Base-by-base conservation (phyloP, 2,888 invertebrate species). In the Odontomyia ornata region DNA sequence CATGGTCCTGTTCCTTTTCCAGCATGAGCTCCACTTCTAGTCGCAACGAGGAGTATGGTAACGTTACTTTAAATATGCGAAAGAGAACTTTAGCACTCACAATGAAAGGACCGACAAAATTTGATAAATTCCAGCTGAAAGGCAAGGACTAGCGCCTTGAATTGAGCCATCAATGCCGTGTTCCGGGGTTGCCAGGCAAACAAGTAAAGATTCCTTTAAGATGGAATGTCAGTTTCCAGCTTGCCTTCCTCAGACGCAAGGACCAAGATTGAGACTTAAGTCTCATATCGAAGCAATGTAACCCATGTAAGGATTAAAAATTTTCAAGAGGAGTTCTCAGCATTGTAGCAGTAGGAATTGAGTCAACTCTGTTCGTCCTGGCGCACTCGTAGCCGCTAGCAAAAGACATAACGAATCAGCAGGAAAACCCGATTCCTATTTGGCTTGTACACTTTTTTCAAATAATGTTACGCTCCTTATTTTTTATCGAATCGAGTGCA, bases 31-130 rank as follows among this genome's bases (percentile, higher is more conserved):
- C 60, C 23, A 18, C 5, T 25, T 4, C 60, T 11, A 60, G 25
- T 25, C 25, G 60, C 11, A 25, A 13, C 23, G 25, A n/a, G 25
- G 36, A 47, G 25, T 25, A 47, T 36, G 36, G n/a, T 47, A 47
- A 47, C 69, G 75, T 67, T 36, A 36, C 36, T 67, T 77, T 77
- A 69, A 77, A 75, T 77, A 77, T 77, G 77, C 77, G 75, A 77
- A 67, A 56, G 75, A 75, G 57, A 77, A 47, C 77, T 77, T 75
- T 64, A 72, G 75, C 65, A 67, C 77, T 75, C 75, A 77, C 77
- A 77, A 77, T 75, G 77, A 60, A 75, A 77, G 77, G 77, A 67
- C 77, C 69, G 60, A 75, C 69, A 47, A 75, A 77, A 77, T 77
- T 77, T 77, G 77, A 77, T 77, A 77, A 77, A 77, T 77, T 69